Evolutionary conservation across 2,888 invertebrate species (phyloP).

Genomic region (Drosophila nigritarsus): DNA sequence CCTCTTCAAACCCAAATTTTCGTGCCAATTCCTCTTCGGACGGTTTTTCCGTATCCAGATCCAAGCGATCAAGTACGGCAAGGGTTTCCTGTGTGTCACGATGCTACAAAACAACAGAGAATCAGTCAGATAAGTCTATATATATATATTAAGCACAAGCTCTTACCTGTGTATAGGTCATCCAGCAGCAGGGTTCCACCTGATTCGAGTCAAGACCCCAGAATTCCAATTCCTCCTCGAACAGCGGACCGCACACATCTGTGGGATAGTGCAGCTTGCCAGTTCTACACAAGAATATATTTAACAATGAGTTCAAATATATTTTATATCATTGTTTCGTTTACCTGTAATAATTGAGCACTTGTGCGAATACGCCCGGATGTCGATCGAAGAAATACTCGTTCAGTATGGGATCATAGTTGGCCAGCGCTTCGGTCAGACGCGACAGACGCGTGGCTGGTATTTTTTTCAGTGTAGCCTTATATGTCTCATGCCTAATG

Average conservation of each 20-base stretch:
- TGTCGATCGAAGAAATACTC: conserved; percentile 99
- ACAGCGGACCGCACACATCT: conserved; percentile 99
- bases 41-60: conserved; percentile 98
- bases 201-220: conserved; percentile 99
- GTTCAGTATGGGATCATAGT: conserved; percentile 99
- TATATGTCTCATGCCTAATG: conserved; percentile 98
- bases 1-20: conserved; percentile 98
- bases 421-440: conserved; percentile 98
- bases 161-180: conserved; percentile 97
- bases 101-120: conserved; percentile 87
- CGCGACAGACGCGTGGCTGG: conserved; percentile 97
- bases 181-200: conserved; percentile 99
- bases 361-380: conserved; percentile 98
- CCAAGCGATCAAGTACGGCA: conserved; percentile 97
- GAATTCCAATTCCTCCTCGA: conserved; percentile 99
- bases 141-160: no score
- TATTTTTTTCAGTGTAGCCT: conserved; percentile 98
- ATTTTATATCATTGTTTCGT: conserved; percentile 5
- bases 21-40: conserved; percentile 99
- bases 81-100: conserved; percentile 99
- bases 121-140: neutral
- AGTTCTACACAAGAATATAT: conserved; percentile 87
- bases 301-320: neutral
- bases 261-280: conserved; percentile 99
- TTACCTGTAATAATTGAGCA: conserved; percentile 97